These are phyloP conservation scores for Pterocles burchelli DNA, from an alignment of 2,113 vertebrate genomes.

Conservation along the genomic window DNA sequence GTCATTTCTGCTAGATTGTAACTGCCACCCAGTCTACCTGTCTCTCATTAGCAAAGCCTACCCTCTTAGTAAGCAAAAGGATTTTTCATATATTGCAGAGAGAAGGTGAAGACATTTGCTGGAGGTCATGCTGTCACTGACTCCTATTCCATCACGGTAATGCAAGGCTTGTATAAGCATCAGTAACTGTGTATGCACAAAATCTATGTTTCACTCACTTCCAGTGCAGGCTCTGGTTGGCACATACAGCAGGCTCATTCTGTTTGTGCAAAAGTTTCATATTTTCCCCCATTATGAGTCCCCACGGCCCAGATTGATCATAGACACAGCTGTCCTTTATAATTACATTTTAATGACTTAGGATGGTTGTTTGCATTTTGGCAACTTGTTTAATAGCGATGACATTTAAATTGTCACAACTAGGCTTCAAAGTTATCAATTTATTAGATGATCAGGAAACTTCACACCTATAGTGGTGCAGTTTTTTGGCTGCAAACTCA, in stretches of 20 bases:
- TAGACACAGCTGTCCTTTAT: slow-evolving; percentile 68
- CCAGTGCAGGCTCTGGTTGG: background rate
- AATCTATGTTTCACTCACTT: background rate
- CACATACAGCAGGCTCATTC: background rate
- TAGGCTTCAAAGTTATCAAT: slow-evolving; percentile 65
- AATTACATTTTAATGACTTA: slow-evolving; percentile 71
- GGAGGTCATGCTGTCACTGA: background rate
- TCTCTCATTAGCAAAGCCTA: background rate
- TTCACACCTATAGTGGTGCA: slow-evolving; percentile 40
- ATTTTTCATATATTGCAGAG: background rate
- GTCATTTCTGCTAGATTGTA: background rate
- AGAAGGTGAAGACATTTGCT: background rate
- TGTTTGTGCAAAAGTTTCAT: slow-evolving; percentile 29
- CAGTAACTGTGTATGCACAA: background rate
- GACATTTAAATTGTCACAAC: slow-evolving; percentile 74
- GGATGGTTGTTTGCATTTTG: slow-evolving; percentile 67
- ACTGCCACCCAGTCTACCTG: background rate
- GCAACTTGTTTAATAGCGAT: slow-evolving; percentile 71
- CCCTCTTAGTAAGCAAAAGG: background rate
- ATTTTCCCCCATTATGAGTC: slow-evolving; percentile 47
- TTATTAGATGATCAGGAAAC: slow-evolving; percentile 67
- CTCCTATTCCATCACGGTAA: background rate
- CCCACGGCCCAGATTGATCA: slow-evolving; percentile 52
- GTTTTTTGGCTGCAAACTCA: slow-evolving; percentile 53
- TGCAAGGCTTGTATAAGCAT: background rate